Base-by-base conservation (phyloP, 2,113 vertebrate species). In the Argyrosomus japonicus region DNA sequence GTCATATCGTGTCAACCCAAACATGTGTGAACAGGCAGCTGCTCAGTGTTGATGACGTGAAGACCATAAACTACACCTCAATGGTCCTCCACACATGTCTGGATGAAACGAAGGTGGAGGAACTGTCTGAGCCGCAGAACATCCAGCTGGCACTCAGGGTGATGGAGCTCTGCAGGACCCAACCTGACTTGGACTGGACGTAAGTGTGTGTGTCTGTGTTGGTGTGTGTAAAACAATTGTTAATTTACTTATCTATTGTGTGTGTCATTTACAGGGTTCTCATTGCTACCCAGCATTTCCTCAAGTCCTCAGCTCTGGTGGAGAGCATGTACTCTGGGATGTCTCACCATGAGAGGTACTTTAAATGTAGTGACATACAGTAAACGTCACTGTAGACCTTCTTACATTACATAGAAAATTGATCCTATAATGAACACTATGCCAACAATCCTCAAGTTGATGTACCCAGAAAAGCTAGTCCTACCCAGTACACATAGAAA, bases 71-170 rank as follows among this genome's bases (percentile, higher is more conserved):
- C 72, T 99, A 97, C 67, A 91, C 94, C 45, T 97, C 96, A 2
- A 98, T 99, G 97, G 95, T 99, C 19, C 88, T 99, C 75, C 96
- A 97, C 92, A 97, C 96, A 8, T 98, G 97, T 84, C 94, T 99
- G 53, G 96, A 96, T 82, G 73, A 93, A 65, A 92, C 91, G 53
- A 96, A 95, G 60, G 96, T 96, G 86, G 93, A 93, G 32, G 95
- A 96, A 21, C 78, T 97, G 0, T 90, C 96, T 74, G 73, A 95
- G 19, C 92, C 93, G 0, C 60, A 86, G 12, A 91, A 92, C 51
- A 95, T 97, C 79, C 50, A 91, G 9, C 89, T 98, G 64, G 94
- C 95, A 0, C 92, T 95, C 36, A 93, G 68, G 18, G 95, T 99
- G 75, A 79, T 98, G 17, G 95, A 94, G 40, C 94, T 97, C 53